Percentiles rank a stretch among this genome's conserved stretches.
Evolutionary conservation across 2,797 vertebrate species (phyloP).

Genomic region (Gallinago stenura): DNA sequence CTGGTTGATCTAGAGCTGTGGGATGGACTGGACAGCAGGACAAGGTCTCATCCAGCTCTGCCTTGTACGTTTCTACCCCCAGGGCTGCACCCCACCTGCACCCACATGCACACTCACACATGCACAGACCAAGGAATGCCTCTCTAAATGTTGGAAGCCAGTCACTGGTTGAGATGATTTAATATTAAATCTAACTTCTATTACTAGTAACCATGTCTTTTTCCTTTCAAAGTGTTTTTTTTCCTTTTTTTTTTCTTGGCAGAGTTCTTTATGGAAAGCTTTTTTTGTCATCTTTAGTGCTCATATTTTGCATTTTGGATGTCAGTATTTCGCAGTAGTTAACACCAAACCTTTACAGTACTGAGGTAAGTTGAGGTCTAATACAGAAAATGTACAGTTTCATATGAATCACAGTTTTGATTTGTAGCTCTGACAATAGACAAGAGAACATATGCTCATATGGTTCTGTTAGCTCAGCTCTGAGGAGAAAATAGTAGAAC

Average conservation of each 20-base stretch:
- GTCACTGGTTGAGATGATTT: neutral
- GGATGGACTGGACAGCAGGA: neutral
- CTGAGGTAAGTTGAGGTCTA: conserved; percentile 9
- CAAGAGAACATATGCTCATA: conserved; percentile 22
- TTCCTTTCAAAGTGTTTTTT: neutral
- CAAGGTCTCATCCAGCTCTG: neutral
- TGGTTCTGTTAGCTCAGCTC: conserved; percentile 10
- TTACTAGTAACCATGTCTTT: neutral
- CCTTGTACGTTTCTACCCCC: neutral
- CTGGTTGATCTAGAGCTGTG: neutral
- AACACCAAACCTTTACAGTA: neutral
- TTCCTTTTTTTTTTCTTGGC: neutral
- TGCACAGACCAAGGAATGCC: neutral
- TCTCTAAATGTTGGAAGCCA: neutral
- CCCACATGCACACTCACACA: fast-evolving
- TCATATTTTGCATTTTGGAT: neutral
- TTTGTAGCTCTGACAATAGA: conserved; percentile 37
- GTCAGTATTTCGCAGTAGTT: neutral
- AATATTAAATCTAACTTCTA: neutral
- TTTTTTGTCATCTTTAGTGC: neutral
- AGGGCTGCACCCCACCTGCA: neutral
- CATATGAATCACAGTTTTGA: conserved; percentile 34
- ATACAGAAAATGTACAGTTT: conserved; percentile 3
- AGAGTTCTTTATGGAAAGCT: neutral
- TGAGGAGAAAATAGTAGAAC: neutral